A percentile compares a stretch with the other conserved stretches of the same genome.
Conservation (phyloP, 1,140 invertebrate genomes). For the Lordiphosa clarofinis region DNA sequence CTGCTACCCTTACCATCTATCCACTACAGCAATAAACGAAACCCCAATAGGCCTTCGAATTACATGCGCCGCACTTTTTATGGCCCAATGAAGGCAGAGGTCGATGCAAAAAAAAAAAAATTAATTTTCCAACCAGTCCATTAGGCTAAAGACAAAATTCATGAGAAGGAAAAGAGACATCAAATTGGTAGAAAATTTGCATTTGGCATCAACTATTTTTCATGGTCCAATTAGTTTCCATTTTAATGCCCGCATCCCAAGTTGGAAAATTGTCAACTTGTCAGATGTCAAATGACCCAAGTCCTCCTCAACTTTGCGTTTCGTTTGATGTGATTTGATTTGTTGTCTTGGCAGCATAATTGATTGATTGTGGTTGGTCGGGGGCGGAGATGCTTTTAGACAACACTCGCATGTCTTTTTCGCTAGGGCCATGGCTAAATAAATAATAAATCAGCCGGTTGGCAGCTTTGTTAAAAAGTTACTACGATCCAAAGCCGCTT, state of each 20-base stretch:
- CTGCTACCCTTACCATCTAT: neutral
- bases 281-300: constrained; percentile 47
- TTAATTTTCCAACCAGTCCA: constrained; percentile 59
- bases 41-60: constrained; percentile 33
- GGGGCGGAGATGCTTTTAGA: constrained; percentile 2
- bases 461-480: constrained; percentile 39
- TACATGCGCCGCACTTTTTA: constrained; percentile 48
- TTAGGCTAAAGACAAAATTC: constrained; percentile 29
- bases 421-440: constrained; percentile 29
- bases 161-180: constrained; percentile 3
- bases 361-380: constrained; percentile 45
- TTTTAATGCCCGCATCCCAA: constrained; percentile 14
- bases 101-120: constrained; percentile 36
- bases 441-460: constrained; percentile 57
- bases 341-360: constrained; percentile 54
- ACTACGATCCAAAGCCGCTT: neutral
- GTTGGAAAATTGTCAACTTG: constrained; percentile 30
- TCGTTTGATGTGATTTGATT: constrained; percentile 35
- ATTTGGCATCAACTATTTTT: constrained; percentile 40
- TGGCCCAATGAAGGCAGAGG: constrained; percentile 33
- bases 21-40: constrained; percentile 8
- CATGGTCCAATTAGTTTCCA: constrained; percentile 46
- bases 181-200: constrained; percentile 10
- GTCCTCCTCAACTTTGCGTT: constrained; percentile 16
- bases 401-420: constrained; percentile 20